Evolutionary conservation across 1,140 invertebrate genomes (phyloP), one percentile per base, ranked within the genome.

Genomic region (Lepidurus arcticus): DNA sequence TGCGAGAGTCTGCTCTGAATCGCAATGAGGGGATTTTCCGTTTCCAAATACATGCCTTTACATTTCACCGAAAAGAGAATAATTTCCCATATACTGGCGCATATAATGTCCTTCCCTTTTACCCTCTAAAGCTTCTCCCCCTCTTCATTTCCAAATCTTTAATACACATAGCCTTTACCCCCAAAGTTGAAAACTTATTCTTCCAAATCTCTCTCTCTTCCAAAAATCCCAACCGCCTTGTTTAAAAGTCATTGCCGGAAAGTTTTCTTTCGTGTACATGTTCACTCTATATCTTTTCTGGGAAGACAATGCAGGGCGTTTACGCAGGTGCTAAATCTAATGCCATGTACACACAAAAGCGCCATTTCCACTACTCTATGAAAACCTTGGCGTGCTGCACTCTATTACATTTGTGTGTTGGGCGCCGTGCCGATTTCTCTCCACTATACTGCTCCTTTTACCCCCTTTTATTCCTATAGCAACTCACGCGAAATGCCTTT

Each of bases 1-100:
- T 65, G 53, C 13, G 6, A 65, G 34, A 65, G 53, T 65, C 53
- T 65, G 53, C 53, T 65, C 53, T 65, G 53, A 65, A 65, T 65
- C 53, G 53, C 53, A 65, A 65, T 65, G 53, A 65, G 53, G 53
- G 53, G 53, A 65, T 65, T 65, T 65, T 65, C 53, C 53, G 53
- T 65, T 65, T 65, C 53, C 53, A 65, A 65, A 65, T 65, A 65
- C 53, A 65, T 65, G 21, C 53, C 21, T 65, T 65, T 65, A 65
- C 53, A 65, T 65, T 65, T 65, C 21, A 65, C 53, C 53, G 53
- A 65, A 65, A 13, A 21, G 53, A 65, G 53, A 65, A 65, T 65
- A 65, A 65, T 65, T 65, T 65, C 53, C 8, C 34, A 34, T 34
- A 34, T 34, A 34, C 34, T 34, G 3, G 34, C 34, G 34, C 34